phyloP scores from a whole-genome alignment of 2,888 invertebrate genomes.

The Hyles lineata region DNA sequence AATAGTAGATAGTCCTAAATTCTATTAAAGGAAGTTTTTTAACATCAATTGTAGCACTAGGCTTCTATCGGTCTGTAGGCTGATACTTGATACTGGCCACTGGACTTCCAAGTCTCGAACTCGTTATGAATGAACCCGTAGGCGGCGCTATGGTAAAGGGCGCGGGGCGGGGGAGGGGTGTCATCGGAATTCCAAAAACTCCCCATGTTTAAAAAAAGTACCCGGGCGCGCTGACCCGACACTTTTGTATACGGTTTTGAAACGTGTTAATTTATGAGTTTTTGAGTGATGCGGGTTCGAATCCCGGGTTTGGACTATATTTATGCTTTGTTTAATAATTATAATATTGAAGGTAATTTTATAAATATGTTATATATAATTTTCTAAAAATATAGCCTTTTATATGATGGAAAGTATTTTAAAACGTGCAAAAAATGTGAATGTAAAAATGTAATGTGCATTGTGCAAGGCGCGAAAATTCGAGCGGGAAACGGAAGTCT shows the following conservation, averaged over 20 bases:
- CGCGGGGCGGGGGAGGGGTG: constrained; percentile 37
- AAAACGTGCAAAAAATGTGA: no score
- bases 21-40: no score
- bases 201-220: constrained; percentile 68
- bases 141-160: constrained; percentile 47
- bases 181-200: constrained; percentile 79
- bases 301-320: neutral
- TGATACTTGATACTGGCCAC: neutral
- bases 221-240: neutral
- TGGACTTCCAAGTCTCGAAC: constrained; percentile 43
- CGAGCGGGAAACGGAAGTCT: no score
- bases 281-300: neutral
- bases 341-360: no score
- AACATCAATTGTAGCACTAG: neutral
- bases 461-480: no score
- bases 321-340: no score
- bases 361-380: no score
- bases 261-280: neutral
- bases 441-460: no score
- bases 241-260: neutral
- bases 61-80: neutral
- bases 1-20: no score
- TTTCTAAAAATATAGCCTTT: no score
- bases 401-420: no score
- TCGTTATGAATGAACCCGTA: constrained; percentile 81